Evolutionary conservation across 2,888 invertebrate species (phyloP), one percentile per base, ranked within the genome.

Genomic region (Scrobipalpa costella): DNA sequence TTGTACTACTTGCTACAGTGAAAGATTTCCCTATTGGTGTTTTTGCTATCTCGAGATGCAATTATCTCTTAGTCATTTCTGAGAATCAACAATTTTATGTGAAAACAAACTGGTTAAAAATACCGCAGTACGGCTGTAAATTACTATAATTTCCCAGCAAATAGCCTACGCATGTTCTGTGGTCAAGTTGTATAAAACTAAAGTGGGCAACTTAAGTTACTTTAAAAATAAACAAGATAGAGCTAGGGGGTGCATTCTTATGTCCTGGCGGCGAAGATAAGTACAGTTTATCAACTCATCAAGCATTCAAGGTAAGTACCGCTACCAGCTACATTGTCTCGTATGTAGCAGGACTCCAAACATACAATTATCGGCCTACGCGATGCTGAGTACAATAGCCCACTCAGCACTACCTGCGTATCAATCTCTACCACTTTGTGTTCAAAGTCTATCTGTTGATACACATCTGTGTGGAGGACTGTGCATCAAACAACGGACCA

Each of bases 1-100:
- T 69, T 33, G 49, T 38, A 69, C 68, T 71, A 71, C 75, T 74
- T 74, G 67, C 73, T 19, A 13, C 71, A 64, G 63, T 60, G 78
- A 77, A 61, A 61, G 79, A 78, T 84, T 84, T 84, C 81, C 79
- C 80, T 84, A 76, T 78, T 78, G 70, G 72, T 73, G 68, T 68
- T 72, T 27, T 57, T 57, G 17, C 38, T 19, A 38, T 57, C 13
- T 17, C 36, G 9, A 38, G 38, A 13, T 34, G 57, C 38, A 38
- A 57, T 57, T 57, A 57, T 38, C 17, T 57, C 19, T 7, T 38
- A 27, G 34, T 19, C 38, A 38, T 34, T 15, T 57, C 38, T 57
- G 17, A 38, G 57, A 38, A 57, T 9, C n/a, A 55, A 34, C 55
- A 55, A 15, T 55, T 55, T 34, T 52, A 34, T 34, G 55, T 55